Evolutionary conservation across 2,888 invertebrate genomes (phyloP).

Genomic region (Dryocosmus kuriphilus): DNA sequence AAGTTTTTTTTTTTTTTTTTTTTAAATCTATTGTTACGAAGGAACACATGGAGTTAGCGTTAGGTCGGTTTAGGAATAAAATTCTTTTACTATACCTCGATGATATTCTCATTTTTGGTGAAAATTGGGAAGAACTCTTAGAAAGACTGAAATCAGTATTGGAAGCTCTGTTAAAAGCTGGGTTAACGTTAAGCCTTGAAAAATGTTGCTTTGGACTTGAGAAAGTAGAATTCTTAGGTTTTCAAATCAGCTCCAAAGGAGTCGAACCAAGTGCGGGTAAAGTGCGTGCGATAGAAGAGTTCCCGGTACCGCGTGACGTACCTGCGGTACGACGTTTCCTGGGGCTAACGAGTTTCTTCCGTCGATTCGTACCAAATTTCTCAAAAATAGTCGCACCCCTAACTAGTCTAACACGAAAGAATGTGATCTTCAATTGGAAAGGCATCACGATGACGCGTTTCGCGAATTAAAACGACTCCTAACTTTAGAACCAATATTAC

Average conservation of each 20-base stretch:
- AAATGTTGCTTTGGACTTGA: too few relatives aligned
- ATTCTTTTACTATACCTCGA: slow-evolving; percentile 43
- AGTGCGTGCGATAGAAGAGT: slow-evolving; percentile 37
- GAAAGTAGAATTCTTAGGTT: slow-evolving; percentile 46
- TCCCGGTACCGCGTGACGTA: slow-evolving; percentile 40
- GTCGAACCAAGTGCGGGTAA: too few relatives aligned
- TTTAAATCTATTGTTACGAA: too few relatives aligned
- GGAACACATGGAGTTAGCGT: slow-evolving; percentile 51
- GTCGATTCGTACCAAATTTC: too few relatives aligned
- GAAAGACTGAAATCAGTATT: slow-evolving; percentile 26
- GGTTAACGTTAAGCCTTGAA: slow-evolving; percentile 44
- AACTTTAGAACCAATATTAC: slow-evolving; percentile 18
- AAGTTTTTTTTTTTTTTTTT: too few relatives aligned
- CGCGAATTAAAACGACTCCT: slow-evolving; percentile 15
- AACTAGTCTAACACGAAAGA: slow-evolving; percentile 41
- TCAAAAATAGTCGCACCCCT: too few relatives aligned
- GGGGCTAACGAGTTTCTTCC: too few relatives aligned
- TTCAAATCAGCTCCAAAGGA: slow-evolving; percentile 26
- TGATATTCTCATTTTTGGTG: too few relatives aligned
- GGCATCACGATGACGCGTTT: slow-evolving; percentile 39
- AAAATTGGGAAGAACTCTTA: slow-evolving; percentile 41
- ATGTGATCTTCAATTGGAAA: too few relatives aligned
- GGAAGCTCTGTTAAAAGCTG: slow-evolving; percentile 36
- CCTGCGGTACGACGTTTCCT: slow-evolving; percentile 47
- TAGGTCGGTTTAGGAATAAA: slow-evolving; percentile 51